These are phyloP conservation scores for Podiceps cristatus DNA, from an alignment of 2,113 vertebrate genomes.

Conservation along the genomic window DNA sequence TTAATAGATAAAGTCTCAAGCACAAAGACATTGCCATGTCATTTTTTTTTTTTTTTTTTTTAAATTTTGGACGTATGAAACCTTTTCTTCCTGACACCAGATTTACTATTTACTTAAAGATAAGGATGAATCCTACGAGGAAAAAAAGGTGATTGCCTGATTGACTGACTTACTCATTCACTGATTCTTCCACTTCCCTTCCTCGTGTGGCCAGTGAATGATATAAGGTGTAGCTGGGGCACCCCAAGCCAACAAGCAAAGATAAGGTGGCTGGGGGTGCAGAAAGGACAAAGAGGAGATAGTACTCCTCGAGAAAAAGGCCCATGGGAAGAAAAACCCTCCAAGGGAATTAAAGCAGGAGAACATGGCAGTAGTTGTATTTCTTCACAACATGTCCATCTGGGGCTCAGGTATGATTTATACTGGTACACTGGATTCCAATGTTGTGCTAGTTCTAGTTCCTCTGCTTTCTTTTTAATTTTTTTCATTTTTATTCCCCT, in stretches of 20 bases:
- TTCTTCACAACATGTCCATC: not conserved
- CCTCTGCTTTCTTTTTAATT: not conserved
- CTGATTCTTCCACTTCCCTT: not conserved
- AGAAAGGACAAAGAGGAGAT: not conserved
- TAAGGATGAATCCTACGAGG: not conserved
- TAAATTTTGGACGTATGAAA: not conserved
- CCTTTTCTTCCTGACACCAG: not conserved
- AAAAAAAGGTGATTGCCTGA: not conserved
- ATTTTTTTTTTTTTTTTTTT: not conserved
- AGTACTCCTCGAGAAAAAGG: not conserved
- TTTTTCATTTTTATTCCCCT: not conserved
- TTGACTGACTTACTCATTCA: not conserved
- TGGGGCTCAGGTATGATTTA: not conserved
- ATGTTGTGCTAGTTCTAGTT: not conserved
- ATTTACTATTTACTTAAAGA: conserved; percentile 10
- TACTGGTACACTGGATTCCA: not conserved
- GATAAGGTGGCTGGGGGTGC: not conserved
- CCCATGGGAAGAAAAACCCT: not conserved
- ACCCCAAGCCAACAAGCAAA: not conserved
- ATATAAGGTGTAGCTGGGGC: not conserved
- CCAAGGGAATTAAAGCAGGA: not conserved
- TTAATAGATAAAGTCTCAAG: not conserved
- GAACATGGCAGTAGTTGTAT: not conserved
- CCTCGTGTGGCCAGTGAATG: not conserved
- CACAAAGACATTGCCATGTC: not conserved